phyloP scores from a whole-genome alignment of 2,113 vertebrate species.

The Sprattus sprattus region DNA sequence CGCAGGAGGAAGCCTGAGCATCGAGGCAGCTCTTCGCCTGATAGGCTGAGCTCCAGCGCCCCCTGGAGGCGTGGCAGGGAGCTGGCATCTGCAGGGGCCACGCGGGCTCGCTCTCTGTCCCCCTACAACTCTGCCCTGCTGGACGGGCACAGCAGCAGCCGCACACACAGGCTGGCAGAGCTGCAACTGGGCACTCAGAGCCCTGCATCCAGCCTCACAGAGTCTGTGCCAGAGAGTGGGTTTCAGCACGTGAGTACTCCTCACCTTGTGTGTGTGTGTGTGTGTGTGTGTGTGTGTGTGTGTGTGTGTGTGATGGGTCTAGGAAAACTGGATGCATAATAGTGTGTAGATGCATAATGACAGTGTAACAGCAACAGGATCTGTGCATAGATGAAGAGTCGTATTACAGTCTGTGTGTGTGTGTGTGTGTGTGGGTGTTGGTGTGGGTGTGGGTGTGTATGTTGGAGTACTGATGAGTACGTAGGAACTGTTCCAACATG shows the following conservation, averaged over 20 bases:
- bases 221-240: constrained; percentile 55
- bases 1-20: constrained; percentile 38
- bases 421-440: no score
- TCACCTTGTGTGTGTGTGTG: not conserved
- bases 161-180: constrained; percentile 32
- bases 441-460: not conserved
- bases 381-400: no score
- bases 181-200: constrained; percentile 44
- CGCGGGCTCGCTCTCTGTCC: constrained; percentile 50
- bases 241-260: constrained; percentile 58
- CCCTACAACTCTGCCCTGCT: constrained; percentile 41
- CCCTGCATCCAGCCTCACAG: constrained; percentile 32
- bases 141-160: constrained; percentile 38
- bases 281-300: not conserved
- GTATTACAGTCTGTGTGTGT: no score
- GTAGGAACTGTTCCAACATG: no score
- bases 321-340: no score
- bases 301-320: not conserved
- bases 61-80: constrained; percentile 2
- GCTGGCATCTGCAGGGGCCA: not conserved
- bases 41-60: constrained; percentile 30
- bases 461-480: not conserved
- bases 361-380: no score
- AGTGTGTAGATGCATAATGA: no score
- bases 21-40: constrained; percentile 47